Evolutionary conservation across 2,797 vertebrate species (phyloP).

Genomic region (Trachurus trachurus): DNA sequence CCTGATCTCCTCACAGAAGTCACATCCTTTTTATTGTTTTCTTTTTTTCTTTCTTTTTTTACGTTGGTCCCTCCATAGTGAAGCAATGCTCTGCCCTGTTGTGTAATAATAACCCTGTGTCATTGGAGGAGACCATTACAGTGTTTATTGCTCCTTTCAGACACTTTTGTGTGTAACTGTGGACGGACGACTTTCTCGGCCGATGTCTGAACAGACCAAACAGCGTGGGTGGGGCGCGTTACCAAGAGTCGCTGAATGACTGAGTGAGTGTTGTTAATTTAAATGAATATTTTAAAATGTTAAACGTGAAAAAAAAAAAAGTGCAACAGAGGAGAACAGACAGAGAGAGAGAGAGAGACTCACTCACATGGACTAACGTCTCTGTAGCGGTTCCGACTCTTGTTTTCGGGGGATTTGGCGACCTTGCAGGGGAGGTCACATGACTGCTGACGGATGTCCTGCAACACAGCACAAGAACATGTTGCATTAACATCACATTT

Average conservation of each 20-base stretch:
- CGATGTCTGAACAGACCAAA: conserved; percentile 15
- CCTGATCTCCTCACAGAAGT: not conserved
- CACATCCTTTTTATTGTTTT: not conserved
- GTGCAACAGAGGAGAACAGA: not conserved
- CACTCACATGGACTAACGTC: conserved; percentile 99
- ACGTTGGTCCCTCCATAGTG: not conserved
- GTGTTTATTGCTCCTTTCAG: conserved; percentile 2
- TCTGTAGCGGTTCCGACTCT: conserved; percentile 98
- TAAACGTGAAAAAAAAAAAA: not conserved
- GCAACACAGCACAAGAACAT: conserved; percentile 46
- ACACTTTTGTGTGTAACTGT: conserved; percentile 1
- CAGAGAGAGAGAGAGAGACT: not conserved
- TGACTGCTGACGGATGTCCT: conserved; percentile 97
- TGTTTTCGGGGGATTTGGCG: conserved; percentile 96
- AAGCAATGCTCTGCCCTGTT: conserved; percentile 4
- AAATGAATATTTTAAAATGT: not conserved
- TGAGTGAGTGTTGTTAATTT: not conserved
- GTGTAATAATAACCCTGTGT: conserved; percentile 7
- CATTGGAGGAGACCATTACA: conserved; percentile 11
- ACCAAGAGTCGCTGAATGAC: not conserved
- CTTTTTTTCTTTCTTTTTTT: not conserved
- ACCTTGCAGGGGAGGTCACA: conserved; percentile 97
- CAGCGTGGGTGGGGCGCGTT: not conserved
- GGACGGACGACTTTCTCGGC: not conserved
- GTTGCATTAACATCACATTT: conserved; percentile 7